Base-by-base conservation (phyloP, 2,888 invertebrate species). In the Rhimphoctona megacephalus region DNA sequence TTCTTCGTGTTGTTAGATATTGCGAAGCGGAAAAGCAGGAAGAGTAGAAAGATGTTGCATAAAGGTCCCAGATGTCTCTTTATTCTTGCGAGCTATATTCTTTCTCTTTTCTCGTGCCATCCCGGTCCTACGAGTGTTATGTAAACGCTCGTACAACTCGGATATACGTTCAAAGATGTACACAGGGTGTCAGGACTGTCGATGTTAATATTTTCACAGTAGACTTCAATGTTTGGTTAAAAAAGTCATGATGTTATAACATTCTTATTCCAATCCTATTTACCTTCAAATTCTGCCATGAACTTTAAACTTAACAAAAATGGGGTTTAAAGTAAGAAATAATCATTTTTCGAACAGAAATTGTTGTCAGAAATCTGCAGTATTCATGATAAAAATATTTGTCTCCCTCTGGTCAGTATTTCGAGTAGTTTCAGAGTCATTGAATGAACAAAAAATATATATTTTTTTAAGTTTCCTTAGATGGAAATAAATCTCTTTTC, bases 41-140 rank as follows among this genome's bases (percentile, higher is more conserved):
- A 66, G 33, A n/a, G 80, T 46, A 43, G 74, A 39, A 79, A 70
- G 79, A 70, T 80, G 66, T 83, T 83, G 82, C 72, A 80, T 83
- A 86, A 72, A 80, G 79, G 80, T 86, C 83, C 86, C 86, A 83
- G 86, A 80, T 83, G 83, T 86, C 86, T 86, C 86, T 86, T 83
- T 86, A 85, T 81, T 86, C 81, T 83, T 77, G 81, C 72, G 77
- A 82, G 67, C 77, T 39, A 72, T 85, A 83, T 80, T 77, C 54
- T 77, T 61, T 86, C 46, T 73, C 64, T 67, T 72, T 57, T 72
- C 76, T 72, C 72, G 70, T 49, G 72, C 57, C 19, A 49, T 36
- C 43, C 54, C 11, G 76, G 64, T 76, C 69, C 46, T 67, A 61
- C 22, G 81, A 74, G 64, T 74, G 64, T 74, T 74, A 74, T 70